Evolutionary conservation across 1,140 invertebrate genomes (phyloP), one percentile per base, ranked within the genome.

Genomic region (Sogatella furcifera): DNA sequence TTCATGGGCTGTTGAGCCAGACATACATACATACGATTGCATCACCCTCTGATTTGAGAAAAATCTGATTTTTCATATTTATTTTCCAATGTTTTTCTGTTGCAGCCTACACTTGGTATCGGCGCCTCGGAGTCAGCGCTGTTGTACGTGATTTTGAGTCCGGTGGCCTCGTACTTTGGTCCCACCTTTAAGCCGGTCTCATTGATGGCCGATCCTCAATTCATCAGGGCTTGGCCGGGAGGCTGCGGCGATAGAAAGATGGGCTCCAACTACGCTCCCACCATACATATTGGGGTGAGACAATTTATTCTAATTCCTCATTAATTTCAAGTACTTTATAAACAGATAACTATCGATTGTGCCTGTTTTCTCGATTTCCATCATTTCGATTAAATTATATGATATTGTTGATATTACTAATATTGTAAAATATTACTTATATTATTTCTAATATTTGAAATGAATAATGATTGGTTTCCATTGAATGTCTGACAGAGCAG

Each of bases 171-270:
- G 10, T 98, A 98, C 74, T 98, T 94, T 71, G 80, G 81, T 69
- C 75, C 81, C 0, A 81, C 81, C 34, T 78, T 86, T 65, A 85
- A 90, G 64, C 87, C 89, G 0, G 83, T 95, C 11, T 80, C 80
- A 5, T 74, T 83, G 14, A 72, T 90, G 9, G 91, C 91, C 43
- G 87, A 94, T 77, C 88, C 91, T 0, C 71, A 79, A 22, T 90
- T 81, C 69, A 86, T 88, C 1, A 77, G 97, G 61, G 92, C 97
- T 19, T 98, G 95, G 89, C 95, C 94, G 8, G 96, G 97, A 46
- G 96, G 95, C 63, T 90, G 90, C 57, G 97, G 97, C 24, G 86
- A 89, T 69, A 84, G 83, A 60, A 99, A 99, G 80, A 87, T 98
- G 81, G 96, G 97, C 58, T 92, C 93, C 15, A 94, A 94, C 75